Evolutionary conservation across 2,797 vertebrate species (phyloP).

Genomic region (Neosilurus mollespiculum): DNA sequence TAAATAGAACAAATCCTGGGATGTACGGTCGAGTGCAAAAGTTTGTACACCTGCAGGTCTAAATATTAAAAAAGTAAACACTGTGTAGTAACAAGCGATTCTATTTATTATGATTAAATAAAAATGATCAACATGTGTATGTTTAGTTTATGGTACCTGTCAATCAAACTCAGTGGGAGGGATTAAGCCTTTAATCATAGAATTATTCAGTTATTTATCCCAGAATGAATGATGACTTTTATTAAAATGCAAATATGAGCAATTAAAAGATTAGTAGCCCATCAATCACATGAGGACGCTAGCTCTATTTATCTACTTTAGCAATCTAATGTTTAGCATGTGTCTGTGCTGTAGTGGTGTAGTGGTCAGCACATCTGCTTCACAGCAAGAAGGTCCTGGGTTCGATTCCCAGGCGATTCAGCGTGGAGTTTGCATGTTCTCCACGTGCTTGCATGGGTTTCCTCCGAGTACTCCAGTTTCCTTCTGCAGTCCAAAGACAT

Average conservation of each 20-base stretch:
- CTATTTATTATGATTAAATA: not conserved
- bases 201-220: not conserved
- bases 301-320: not conserved
- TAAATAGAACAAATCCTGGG: slow-evolving; percentile 56
- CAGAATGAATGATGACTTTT: not conserved
- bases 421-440: too few species aligned
- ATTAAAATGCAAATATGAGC: not conserved
- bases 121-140: not conserved
- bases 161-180: not conserved
- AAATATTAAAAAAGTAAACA: not conserved
- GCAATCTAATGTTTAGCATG: not conserved
- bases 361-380: too few species aligned
- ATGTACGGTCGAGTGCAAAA: not conserved
- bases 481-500: too few species aligned
- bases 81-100: not conserved
- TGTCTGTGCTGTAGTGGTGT: too few species aligned
- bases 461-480: too few species aligned
- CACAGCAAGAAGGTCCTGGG: too few species aligned
- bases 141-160: not conserved
- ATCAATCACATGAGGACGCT: not conserved
- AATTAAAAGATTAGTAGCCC: not conserved
- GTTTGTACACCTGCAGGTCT: not conserved
- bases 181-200: not conserved
- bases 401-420: too few species aligned
- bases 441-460: too few species aligned